Percentiles rank a stretch among this genome's conserved stretches.
Evolutionary conservation across 2,888 invertebrate genomes (phyloP).

Genomic region (Synergus laeviventris): DNA sequence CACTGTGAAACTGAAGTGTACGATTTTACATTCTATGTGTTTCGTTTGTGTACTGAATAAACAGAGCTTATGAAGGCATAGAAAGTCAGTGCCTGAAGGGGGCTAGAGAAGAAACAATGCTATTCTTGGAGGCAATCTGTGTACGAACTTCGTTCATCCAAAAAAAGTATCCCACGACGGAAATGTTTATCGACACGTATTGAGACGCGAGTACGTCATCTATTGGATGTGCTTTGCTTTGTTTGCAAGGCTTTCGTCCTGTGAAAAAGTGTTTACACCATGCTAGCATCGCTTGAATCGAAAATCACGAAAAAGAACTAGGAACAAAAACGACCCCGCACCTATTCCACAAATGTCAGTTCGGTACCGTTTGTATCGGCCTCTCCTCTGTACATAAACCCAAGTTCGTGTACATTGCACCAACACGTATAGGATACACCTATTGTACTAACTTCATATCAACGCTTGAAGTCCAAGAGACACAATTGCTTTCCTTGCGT

Average conservation of each 20-base stretch:
- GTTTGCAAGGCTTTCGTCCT: background rate
- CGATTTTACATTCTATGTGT: background rate
- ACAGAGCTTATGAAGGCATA: background rate
- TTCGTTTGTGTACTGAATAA: background rate
- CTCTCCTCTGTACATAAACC: background rate
- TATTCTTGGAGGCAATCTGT: conserved; percentile 16
- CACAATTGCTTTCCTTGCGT: background rate
- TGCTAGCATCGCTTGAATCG: conserved; percentile 27
- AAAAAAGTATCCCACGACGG: conserved; percentile 25
- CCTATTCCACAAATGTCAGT: conserved; percentile 11
- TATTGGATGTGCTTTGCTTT: conserved; percentile 27
- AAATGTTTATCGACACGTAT: conserved; percentile 40
- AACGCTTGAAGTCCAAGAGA: background rate
- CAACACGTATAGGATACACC: background rate
- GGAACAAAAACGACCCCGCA: conserved; percentile 16
- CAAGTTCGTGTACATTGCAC: background rate
- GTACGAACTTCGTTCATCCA: conserved; percentile 19
- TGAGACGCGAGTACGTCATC: conserved; percentile 35
- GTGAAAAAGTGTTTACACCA: conserved; percentile 9
- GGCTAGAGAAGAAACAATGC: conserved; percentile 8
- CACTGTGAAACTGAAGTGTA: background rate
- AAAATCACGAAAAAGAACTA: conserved; percentile 33
- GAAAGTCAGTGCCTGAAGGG: background rate
- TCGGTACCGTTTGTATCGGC: background rate
- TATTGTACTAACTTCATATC: background rate